These are phyloP conservation scores for Naso thynnoides DNA, from an alignment of 2,797 vertebrate genomes.

Conservation along the genomic window DNA sequence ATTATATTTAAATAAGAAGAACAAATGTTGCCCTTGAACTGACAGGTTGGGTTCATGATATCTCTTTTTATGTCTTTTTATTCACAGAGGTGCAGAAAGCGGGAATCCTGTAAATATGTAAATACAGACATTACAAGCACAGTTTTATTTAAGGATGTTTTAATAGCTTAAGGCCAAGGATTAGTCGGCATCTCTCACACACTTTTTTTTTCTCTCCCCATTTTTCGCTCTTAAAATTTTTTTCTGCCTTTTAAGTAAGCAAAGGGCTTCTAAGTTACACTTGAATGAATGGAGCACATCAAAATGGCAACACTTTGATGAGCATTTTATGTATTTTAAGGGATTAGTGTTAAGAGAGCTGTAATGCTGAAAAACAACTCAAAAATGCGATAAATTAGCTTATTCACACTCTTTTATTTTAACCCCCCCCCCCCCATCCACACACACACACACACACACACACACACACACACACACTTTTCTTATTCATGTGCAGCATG, in stretches of 20 bases:
- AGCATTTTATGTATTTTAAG: conserved; percentile 56
- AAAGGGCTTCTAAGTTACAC: conserved; percentile 55
- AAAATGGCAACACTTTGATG: conserved; percentile 61
- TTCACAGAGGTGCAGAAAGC: conserved; percentile 72
- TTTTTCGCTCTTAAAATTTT: conserved; percentile 57
- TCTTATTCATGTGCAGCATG: conserved; percentile 46
- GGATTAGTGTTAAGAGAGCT: conserved; percentile 63
- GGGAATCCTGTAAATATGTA: conserved; percentile 83
- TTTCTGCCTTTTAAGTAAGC: conserved; percentile 62
- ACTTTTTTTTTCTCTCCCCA: background rate
- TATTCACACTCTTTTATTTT: conserved; percentile 53
- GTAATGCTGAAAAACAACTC: conserved; percentile 51
- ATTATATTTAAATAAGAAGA: conserved; percentile 90
- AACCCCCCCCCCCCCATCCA: no score
- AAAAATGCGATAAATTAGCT: conserved; percentile 50
- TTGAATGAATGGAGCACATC: conserved; percentile 59
- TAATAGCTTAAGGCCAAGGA: conserved; percentile 66
- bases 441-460: no score
- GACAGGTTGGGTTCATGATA: conserved; percentile 72
- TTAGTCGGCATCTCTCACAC: conserved; percentile 54
- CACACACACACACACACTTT: no score
- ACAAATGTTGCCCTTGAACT: conserved; percentile 92
- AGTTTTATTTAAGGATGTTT: conserved; percentile 70
- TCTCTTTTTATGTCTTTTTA: conserved; percentile 57
- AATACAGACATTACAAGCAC: conserved; percentile 79